Percentiles rank a stretch among this genome's conserved stretches.
Evolutionary conservation across 2,797 vertebrate species (phyloP).

Genomic region (Malacoctenus gilli): DNA sequence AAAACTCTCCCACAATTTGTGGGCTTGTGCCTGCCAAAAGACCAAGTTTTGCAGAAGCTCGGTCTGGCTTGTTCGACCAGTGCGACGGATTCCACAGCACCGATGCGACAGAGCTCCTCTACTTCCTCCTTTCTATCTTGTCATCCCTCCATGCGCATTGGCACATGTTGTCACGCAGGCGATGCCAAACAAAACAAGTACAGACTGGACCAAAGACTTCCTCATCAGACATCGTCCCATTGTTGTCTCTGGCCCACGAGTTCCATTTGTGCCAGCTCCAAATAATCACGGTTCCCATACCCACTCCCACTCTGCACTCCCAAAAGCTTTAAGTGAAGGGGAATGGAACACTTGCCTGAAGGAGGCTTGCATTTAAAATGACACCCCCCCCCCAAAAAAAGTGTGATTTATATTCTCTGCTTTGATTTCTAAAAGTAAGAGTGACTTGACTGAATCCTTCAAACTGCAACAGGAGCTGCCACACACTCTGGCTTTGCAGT

Average conservation of each 20-base stretch:
- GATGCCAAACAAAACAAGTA: constrained; percentile 32
- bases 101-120: no score
- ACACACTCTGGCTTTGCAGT: neutral
- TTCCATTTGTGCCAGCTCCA: constrained; percentile 76
- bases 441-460: no score
- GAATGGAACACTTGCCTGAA: constrained; percentile 65
- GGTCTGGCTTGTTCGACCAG: no score
- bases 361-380: constrained; percentile 53
- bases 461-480: no score
- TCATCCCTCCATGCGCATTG: no score
- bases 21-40: no score
- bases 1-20: no score
- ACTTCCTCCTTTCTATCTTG: no score
- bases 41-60: no score
- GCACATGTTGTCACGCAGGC: neutral
- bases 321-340: constrained; percentile 63
- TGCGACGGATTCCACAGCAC: no score
- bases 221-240: constrained; percentile 63
- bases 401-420: constrained; percentile 23
- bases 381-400: constrained; percentile 4
- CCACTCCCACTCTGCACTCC: constrained; percentile 69
- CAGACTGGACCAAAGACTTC: constrained; percentile 44
- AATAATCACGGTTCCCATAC: constrained; percentile 70
- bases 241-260: constrained; percentile 70
- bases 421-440: constrained; percentile 36